Evolutionary conservation across 2,113 vertebrate species (phyloP).

Genomic region (Ia io): DNA sequence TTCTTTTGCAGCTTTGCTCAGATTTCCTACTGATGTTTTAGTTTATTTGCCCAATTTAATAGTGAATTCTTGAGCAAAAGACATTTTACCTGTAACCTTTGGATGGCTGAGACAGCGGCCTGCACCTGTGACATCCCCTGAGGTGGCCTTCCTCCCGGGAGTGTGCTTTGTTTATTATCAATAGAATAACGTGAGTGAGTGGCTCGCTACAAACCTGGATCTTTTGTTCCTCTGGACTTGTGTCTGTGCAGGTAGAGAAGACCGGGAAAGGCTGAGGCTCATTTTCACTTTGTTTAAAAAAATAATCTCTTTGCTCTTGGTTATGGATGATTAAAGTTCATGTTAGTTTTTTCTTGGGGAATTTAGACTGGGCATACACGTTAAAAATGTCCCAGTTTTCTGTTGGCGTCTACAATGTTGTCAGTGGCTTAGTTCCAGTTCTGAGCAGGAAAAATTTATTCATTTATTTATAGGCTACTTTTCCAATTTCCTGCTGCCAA

Average conservation of each 20-base stretch:
- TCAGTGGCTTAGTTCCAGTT: neutral
- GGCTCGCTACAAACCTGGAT: neutral
- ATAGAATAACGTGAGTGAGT: neutral
- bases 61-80: slow-evolving; percentile 15
- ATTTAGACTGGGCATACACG: neutral
- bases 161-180: neutral
- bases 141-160: neutral
- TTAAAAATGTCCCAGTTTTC: neutral
- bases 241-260: neutral
- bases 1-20: neutral
- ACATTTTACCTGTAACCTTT: neutral
- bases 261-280: neutral
- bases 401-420: neutral
- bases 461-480: neutral
- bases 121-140: neutral
- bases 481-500: neutral
- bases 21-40: slow-evolving; percentile 25
- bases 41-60: neutral
- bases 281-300: neutral
- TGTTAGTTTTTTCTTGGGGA: neutral
- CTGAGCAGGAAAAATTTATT: neutral
- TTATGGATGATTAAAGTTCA: neutral
- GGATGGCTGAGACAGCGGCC: neutral
- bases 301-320: neutral
- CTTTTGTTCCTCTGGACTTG: neutral